Evolutionary conservation across 2,888 invertebrate genomes (phyloP).

Genomic region (Sericinus montela): DNA sequence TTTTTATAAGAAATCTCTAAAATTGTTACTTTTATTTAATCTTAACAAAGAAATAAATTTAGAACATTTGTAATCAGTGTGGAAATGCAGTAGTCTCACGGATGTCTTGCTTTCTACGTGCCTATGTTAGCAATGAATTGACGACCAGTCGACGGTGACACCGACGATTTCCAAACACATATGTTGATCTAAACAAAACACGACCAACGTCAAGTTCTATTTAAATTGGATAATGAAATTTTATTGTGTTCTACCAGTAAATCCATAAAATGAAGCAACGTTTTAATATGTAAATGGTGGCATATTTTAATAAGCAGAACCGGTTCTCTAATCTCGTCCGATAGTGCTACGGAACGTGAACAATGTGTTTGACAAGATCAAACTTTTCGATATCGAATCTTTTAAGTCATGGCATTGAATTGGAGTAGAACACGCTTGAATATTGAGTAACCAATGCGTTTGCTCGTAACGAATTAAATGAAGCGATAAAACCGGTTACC

Average conservation of each 20-base stretch:
- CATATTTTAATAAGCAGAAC: constrained; percentile 21
- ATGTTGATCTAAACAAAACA: not conserved
- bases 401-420: constrained; percentile 13
- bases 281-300: constrained; percentile 46
- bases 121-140: constrained; percentile 45
- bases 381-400: constrained; percentile 4
- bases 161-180: no score
- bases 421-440: constrained; percentile 1
- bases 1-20: not conserved
- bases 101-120: constrained; percentile 64
- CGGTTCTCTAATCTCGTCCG: constrained; percentile 21
- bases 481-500: constrained; percentile 6
- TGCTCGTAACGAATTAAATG: constrained; percentile 4
- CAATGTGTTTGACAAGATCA: constrained; percentile 16
- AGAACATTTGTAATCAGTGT: constrained; percentile 59
- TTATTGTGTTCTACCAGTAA: constrained; percentile 44
- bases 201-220: constrained; percentile 9
- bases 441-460: not conserved
- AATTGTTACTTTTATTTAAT: constrained; percentile 5
- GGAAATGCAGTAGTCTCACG: constrained; percentile 64
- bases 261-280: constrained; percentile 51
- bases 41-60: constrained; percentile 37
- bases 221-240: constrained; percentile 33
- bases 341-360: constrained; percentile 15
- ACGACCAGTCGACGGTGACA: constrained; percentile 38